Percentiles rank a stretch among this genome's conserved stretches.
Conservation (phyloP, 2,113 vertebrate genomes). For the Sylvia atricapilla region DNA sequence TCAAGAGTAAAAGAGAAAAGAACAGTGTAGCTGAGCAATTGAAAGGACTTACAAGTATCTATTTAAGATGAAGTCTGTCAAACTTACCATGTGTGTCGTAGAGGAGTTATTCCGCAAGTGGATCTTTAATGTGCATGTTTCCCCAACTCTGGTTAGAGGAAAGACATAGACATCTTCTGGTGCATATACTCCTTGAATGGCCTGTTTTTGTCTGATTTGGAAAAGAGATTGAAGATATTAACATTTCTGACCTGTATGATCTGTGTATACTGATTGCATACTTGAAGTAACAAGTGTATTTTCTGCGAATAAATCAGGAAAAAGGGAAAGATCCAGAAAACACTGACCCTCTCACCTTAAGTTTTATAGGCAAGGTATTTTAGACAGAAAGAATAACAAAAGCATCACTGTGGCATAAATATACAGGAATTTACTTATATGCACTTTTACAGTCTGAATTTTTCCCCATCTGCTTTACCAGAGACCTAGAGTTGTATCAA, state of each 20-base stretch:
- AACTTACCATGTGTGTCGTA: slow-evolving; percentile 79
- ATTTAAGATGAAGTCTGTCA: not conserved
- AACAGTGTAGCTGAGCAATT: not conserved
- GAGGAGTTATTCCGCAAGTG: slow-evolving; percentile 88
- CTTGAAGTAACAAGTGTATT: not conserved
- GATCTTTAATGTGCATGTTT: slow-evolving; percentile 85
- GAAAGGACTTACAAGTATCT: not conserved
- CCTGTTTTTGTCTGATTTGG: slow-evolving; percentile 70
- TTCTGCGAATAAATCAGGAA: not conserved
- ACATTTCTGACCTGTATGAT: not conserved
- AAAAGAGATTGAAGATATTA: not conserved
- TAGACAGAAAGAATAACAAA: not conserved
- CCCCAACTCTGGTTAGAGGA: slow-evolving; percentile 78
- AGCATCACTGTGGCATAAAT: not conserved
- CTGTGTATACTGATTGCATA: not conserved
- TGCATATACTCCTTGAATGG: slow-evolving; percentile 77
- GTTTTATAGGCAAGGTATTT: not conserved
- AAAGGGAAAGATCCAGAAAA: not conserved
- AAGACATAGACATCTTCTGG: slow-evolving; percentile 86
- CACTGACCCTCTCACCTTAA: not conserved
- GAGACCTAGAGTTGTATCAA: not conserved
- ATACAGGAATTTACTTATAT: not conserved
- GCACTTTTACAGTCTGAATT: not conserved
- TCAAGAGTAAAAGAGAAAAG: not conserved
- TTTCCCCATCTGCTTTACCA: not conserved